Evolutionary conservation across 2,797 vertebrate genomes (phyloP), one percentile per base, ranked within the genome.

Genomic region (Typhlichthys eigenmanni): DNA sequence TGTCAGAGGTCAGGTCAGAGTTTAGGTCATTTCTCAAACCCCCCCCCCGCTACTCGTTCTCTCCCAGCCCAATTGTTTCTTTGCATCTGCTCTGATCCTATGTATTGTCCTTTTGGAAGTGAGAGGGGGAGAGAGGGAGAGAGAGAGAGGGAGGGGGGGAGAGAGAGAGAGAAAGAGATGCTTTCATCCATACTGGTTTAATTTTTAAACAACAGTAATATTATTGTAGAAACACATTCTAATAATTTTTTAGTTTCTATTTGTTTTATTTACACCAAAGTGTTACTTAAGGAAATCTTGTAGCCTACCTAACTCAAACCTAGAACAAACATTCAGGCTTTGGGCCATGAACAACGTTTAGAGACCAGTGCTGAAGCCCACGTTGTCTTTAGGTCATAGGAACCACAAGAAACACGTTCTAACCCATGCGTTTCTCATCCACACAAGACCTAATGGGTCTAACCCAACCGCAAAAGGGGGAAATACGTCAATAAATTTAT

Each of bases 401-500:
- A 10, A 32, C 12, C 13, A 43, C n/a, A 29, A 13, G 34, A 7
- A 51, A 58, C 17, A 59, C 47, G 13, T 59, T 38, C 11, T 29
- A 29, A 29, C 24, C 24, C 24, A 29, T 29, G 29, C n/a, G 7
- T 51, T 6, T 43, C 34, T 17, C n/a, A 50, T 5, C 54, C 53
- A 47, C 61, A 34, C 66, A 60, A 69, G 67, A 11, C 66, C 13
- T 34, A 47, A 74, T 58, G 65, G 24, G 45, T 54, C 47, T 64
- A 59, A 64, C 57, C 13, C 53, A 55, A 63, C 52, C 69, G 49
- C 60, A 84, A 82, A 74, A 70, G 17, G 61, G 52, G 50, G 50
- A n/a, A 80, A 67, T 5, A 65, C 75, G 89, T 92, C 86, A 88
- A 91, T 91, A 91, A 75, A 86, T 79, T 51, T 87, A 91, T 92